phyloP scores from a whole-genome alignment of 2,888 invertebrate species.

The Cryptus viduatorius region DNA sequence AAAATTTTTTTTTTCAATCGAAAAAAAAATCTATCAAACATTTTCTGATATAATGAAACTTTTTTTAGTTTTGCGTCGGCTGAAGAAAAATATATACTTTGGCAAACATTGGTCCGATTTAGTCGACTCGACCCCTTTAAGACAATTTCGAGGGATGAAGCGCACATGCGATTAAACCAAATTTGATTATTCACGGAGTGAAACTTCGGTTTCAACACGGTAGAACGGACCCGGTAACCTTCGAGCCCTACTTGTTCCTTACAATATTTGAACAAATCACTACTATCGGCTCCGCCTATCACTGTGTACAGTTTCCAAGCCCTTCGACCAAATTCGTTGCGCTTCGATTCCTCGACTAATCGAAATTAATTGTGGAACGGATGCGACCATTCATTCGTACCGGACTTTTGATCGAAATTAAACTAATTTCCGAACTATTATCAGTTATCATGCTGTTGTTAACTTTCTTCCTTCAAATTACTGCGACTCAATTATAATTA shows the following conservation, averaged over 20 bases:
- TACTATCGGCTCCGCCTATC: not conserved
- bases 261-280: slow-evolving; percentile 3
- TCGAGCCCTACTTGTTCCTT: not conserved
- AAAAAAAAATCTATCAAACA: not conserved
- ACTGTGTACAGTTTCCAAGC: slow-evolving; percentile 21
- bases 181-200: slow-evolving; percentile 52
- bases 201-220: slow-evolving; percentile 21
- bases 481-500: not conserved
- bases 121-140: slow-evolving; percentile 24
- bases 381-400: not conserved
- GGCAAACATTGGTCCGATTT: not conserved
- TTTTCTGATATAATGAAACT: too few species aligned
- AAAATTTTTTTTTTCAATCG: too few species aligned
- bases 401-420: not conserved
- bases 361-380: slow-evolving; percentile 30
- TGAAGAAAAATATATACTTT: not conserved
- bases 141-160: slow-evolving; percentile 23
- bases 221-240: slow-evolving; percentile 19
- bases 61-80: not conserved
- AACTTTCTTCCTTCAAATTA: not conserved
- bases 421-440: not conserved
- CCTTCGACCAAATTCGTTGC: slow-evolving; percentile 6
- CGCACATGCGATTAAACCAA: slow-evolving; percentile 27
- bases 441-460: not conserved
- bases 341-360: slow-evolving; percentile 36